A percentile compares a stretch with the other conserved stretches of the same genome.
Conservation (phyloP, 1,140 invertebrate species). For the Trinorchestia longiramus region DNA sequence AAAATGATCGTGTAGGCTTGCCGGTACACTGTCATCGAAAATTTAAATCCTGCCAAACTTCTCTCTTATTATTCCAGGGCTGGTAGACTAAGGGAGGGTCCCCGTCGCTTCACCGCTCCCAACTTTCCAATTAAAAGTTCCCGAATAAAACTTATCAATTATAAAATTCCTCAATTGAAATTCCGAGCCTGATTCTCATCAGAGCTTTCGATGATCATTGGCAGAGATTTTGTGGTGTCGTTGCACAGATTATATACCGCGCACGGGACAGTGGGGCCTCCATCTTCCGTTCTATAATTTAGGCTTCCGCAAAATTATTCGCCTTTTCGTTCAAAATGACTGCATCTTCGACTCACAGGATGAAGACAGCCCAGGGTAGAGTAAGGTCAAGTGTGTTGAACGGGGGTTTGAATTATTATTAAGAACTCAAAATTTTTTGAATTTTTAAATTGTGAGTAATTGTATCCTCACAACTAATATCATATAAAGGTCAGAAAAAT, state of each 20-base stretch:
- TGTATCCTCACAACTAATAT: too few relatives aligned
- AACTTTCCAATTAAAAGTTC: constrained; percentile 34
- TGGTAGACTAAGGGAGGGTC: not conserved
- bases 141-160: not conserved
- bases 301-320: not conserved
- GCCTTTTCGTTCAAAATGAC: too few relatives aligned
- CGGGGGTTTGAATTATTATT: too few relatives aligned
- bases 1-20: not conserved
- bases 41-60: not conserved
- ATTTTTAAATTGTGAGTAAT: too few relatives aligned
- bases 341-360: too few relatives aligned
- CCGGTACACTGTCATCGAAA: not conserved
- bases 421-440: too few relatives aligned
- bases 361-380: too few relatives aligned
- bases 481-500: too few relatives aligned
- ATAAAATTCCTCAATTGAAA: constrained; percentile 33
- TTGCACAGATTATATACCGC: not conserved
- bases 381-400: too few relatives aligned
- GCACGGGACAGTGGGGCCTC: too few relatives aligned
- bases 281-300: not conserved
- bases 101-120: not conserved
- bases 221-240: not conserved
- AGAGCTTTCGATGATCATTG: not conserved
- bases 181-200: not conserved
- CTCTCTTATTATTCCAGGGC: not conserved